phyloP scores from a whole-genome alignment of 2,113 vertebrate species.

The Sylvilagus bachmani region DNA sequence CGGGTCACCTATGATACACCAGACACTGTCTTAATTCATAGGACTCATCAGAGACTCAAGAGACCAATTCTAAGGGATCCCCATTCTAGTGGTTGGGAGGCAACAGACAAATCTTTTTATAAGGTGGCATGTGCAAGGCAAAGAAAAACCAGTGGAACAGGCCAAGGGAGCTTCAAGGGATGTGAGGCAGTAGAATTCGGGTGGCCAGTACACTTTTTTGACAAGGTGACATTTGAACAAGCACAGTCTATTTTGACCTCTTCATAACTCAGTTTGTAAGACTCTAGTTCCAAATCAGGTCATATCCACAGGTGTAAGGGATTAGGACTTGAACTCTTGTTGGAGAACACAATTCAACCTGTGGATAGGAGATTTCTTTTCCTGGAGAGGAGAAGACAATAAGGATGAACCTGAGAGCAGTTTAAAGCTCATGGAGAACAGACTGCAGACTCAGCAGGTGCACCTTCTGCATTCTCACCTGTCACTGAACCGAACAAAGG shows the following conservation, averaged over 20 bases:
- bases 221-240: background rate
- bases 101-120: background rate
- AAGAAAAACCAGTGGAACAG: background rate
- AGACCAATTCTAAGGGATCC: background rate
- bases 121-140: background rate
- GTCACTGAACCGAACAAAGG: background rate
- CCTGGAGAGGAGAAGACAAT: constrained; percentile 3
- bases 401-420: background rate
- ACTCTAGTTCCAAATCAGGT: background rate
- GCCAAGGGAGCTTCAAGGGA: background rate
- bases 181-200: background rate
- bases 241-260: background rate
- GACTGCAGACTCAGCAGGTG: background rate
- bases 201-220: background rate
- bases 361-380: background rate
- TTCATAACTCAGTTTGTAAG: background rate
- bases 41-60: background rate
- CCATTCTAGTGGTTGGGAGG: accelerated
- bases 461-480: background rate
- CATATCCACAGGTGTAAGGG: background rate
- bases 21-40: background rate
- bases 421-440: background rate
- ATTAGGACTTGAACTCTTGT: background rate
- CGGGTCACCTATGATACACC: background rate
- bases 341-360: background rate